Evolutionary conservation across 2,797 vertebrate species (phyloP).

Genomic region (Valencia hispanica): DNA sequence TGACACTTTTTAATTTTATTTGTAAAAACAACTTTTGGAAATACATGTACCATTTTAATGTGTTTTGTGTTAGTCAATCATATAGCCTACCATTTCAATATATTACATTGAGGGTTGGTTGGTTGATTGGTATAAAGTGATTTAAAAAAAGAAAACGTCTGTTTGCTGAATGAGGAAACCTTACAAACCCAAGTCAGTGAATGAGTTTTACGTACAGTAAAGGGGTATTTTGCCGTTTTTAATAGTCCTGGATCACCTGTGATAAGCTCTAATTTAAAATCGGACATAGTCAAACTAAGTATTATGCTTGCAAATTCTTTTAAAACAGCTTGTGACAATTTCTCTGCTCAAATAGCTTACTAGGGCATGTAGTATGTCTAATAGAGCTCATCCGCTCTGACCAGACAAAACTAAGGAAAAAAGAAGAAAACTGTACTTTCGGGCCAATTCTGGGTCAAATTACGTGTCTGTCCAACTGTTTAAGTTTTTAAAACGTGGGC

Average conservation of each 20-base stretch:
- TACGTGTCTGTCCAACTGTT: background rate
- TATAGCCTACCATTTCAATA: background rate
- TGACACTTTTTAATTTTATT: no score
- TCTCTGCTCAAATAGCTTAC: background rate
- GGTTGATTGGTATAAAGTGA: background rate
- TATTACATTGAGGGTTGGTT: background rate
- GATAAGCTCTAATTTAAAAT: no score
- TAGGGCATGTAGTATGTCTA: background rate
- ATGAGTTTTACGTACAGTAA: no score
- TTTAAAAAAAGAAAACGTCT: background rate
- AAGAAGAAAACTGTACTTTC: no score
- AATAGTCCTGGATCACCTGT: no score
- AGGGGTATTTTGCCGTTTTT: no score
- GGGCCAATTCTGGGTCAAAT: background rate
- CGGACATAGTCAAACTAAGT: no score
- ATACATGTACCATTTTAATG: no score
- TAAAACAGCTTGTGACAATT: background rate
- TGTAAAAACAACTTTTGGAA: no score
- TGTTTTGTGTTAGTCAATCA: background rate
- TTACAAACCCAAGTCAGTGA: background rate
- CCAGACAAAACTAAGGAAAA: background rate
- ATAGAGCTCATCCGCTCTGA: background rate
- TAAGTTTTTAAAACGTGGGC: background rate
- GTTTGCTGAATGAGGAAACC: background rate
- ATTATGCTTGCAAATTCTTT: no score